These are phyloP conservation scores for Drosophila pallidifrons DNA, from an alignment of 1,140 invertebrate species.

Conservation along the genomic window DNA sequence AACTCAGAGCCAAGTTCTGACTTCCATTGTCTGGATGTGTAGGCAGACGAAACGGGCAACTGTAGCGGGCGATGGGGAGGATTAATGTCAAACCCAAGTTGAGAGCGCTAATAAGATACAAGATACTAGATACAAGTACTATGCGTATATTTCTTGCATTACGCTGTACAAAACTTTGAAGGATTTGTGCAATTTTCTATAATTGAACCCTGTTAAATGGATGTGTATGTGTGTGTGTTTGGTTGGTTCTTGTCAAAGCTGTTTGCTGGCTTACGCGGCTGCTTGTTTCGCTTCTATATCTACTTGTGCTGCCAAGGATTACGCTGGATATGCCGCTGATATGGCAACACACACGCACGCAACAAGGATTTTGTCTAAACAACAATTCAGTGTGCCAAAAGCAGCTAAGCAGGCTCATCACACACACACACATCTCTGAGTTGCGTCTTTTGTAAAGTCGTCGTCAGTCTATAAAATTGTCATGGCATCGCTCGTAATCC, in stretches of 20 bases:
- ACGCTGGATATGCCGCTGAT: constrained; percentile 14
- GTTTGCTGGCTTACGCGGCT: constrained; percentile 42
- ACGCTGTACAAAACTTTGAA: constrained; percentile 60
- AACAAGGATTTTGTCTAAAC: constrained; percentile 22
- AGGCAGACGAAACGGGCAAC: neutral
- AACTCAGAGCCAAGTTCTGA: constrained; percentile 10
- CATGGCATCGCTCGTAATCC: neutral
- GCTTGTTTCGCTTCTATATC: neutral
- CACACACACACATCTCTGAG: neutral
- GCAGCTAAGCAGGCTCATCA: constrained; percentile 5
- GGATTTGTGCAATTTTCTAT: constrained; percentile 77
- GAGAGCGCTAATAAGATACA: constrained; percentile 75
- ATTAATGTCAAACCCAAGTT: constrained; percentile 72
- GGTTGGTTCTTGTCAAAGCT: constrained; percentile 56
- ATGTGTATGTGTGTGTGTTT: constrained; percentile 16
- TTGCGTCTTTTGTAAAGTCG: neutral
- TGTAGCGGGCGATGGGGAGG: constrained; percentile 18
- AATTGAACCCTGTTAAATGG: constrained; percentile 56
- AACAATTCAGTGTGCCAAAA: neutral
- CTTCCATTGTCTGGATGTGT: constrained; percentile 1
- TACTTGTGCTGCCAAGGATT: constrained; percentile 20
- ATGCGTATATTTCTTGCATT: constrained; percentile 20
- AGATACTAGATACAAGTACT: constrained; percentile 32
- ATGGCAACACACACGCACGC: constrained; percentile 22
- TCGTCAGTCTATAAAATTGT: neutral